Base-by-base conservation (phyloP, 2,888 invertebrate species). In the Maniola hyperantus region DNA sequence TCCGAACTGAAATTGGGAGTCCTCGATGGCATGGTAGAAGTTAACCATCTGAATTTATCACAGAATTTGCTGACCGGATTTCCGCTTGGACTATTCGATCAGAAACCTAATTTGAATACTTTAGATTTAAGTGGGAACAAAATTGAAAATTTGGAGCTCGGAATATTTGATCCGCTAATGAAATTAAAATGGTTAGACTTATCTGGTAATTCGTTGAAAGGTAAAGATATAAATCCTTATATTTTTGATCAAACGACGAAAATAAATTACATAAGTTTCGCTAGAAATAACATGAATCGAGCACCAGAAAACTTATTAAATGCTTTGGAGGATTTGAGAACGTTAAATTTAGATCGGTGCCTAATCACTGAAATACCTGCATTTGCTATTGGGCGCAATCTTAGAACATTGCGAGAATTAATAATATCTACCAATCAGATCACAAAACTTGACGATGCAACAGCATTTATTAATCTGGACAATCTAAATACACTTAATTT, bases 391-490 rank as follows among this genome's bases (percentile, higher is more conserved):
- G 76, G 71, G 46, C 48, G 72, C 5, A 87, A 87, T 73, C 75
- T 89, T 59, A 82, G 75, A 57, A 82, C 85, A 1, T 74, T 90
- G 73, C 85, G 81, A 67, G 77, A 80, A 46, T 70, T 90, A 1
- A 77, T 81, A 59, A 36, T 91, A 11, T 83, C 86, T 1, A 77
- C 72, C 0, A 91, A 91, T 72, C 76, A 79, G 73, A 87, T 91
- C 70, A 76, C 65, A 2, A 76, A 68, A 44, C 72, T 88, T 6
- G 71, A 75, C 2, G 71, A 80, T 48, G 63, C 77, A 6, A 74
- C 68, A 5, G 71, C 71, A 0, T 87, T 88, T 73, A 67, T 69
- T 0, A 73, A 82, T 59, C 72, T 90, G 26, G 79, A 81, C 10
- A 81, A 80, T 68, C 74, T 91, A 39, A 82, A 85, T 71, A 77